Evolutionary conservation across 2,797 vertebrate genomes (phyloP), one percentile per base, ranked within the genome.

Genomic region (Cetoscarus ocellatus): DNA sequence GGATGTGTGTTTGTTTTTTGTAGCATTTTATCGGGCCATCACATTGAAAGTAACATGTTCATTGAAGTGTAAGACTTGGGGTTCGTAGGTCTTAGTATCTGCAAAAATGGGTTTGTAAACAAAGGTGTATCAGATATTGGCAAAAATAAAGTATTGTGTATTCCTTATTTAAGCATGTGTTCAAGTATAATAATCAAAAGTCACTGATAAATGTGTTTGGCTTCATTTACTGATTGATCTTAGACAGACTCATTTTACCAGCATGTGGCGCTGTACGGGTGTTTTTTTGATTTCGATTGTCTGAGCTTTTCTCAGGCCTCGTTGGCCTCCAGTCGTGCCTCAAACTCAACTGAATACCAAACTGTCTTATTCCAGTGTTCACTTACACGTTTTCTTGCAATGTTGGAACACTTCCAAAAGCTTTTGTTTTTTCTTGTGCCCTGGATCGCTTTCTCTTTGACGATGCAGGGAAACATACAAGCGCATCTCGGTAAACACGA

Each of bases 401-500:
- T 90, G 72, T 82, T 91, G 85, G 89, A 89, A 69, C 66, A 82
- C 47, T 82, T 88, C 89, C 90, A 91, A 86, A 78, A 82, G 71
- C 75, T 73, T 82, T 78, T 59, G 36, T 79, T 82, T 77, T 73
- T 86, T 72, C 69, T 81, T 58, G 61, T 84, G 82, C 88, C 91
- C 75, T 76, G 80, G 73, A 83, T 87, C 87, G 83, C 72, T 85
- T 78, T 88, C 72, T 82, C 70, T 91, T 87, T 88, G 80, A 91
- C 84, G 85, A 86, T 80, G 64, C 70, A 82, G 83, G 75, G 83
- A 83, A 91, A 86, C 75, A 71, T 86, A 86, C 87, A 84, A 82
- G 79, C 74, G 55, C 73, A 82, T 88, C 88, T 91, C 47, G 19
- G 84, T 87, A 88, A 90, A 90, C 76, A 86, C 63, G 83, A 90